phyloP scores from a whole-genome alignment of 2,797 vertebrate genomes.

The Cuniculus paca region DNA sequence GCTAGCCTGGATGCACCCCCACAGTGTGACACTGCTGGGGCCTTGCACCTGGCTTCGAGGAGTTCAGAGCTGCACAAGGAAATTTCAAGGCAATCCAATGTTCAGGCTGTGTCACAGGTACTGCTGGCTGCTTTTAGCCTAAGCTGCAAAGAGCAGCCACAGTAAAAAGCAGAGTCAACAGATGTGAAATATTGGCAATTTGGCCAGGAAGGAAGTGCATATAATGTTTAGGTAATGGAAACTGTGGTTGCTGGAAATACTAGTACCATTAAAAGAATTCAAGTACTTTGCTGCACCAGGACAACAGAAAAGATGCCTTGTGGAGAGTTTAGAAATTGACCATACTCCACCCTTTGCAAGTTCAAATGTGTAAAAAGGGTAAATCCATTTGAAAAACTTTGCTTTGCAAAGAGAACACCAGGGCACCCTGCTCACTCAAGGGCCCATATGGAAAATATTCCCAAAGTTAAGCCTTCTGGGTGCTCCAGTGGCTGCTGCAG shows the following conservation, averaged over 20 bases:
- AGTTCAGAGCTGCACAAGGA: background rate
- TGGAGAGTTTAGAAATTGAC: background rate
- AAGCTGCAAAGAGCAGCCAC: background rate
- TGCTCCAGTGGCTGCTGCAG: background rate
- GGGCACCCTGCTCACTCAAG: background rate
- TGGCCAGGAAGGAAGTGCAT: background rate
- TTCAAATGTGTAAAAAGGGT: background rate
- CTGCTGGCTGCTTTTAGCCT: background rate
- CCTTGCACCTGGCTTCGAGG: no score
- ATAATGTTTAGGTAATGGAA: background rate
- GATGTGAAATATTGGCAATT: background rate
- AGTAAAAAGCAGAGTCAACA: background rate
- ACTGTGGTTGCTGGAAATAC: background rate
- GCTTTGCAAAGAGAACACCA: background rate
- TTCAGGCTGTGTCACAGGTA: background rate
- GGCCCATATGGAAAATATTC: background rate
- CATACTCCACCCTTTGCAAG: background rate
- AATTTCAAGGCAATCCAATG: background rate
- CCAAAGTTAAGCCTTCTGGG: background rate
- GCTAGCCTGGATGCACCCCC: no score
- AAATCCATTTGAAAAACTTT: background rate
- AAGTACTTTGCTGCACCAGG: background rate
- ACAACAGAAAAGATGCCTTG: background rate
- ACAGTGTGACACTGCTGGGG: no score
- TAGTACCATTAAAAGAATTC: background rate